Percentiles rank a stretch among this genome's conserved stretches.
Conservation (phyloP, 2,113 vertebrate genomes). For the Pogonocichla stellata region DNA sequence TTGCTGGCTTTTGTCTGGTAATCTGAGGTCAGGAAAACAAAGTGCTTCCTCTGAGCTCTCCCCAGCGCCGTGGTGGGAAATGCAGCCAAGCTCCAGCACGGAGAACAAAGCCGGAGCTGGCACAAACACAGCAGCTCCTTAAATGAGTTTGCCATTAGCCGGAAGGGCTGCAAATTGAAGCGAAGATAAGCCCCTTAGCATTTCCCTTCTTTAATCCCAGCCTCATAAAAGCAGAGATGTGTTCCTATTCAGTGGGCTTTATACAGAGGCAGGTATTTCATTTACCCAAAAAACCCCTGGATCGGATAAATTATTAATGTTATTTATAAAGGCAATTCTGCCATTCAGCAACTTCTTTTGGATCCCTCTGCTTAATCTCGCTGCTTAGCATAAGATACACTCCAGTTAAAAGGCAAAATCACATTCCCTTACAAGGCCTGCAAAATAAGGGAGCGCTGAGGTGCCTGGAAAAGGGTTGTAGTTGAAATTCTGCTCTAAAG, state of each 20-base stretch:
- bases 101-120: constrained; percentile 59
- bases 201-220: constrained; percentile 65
- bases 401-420: constrained; percentile 66
- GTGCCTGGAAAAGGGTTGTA: constrained; percentile 46
- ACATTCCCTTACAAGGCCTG: constrained; percentile 65
- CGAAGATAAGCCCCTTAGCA: constrained; percentile 67
- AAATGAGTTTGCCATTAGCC: constrained; percentile 68
- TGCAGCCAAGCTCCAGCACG: constrained; percentile 20
- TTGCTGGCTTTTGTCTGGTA: constrained; percentile 41
- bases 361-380: constrained; percentile 56
- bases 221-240: constrained; percentile 59
- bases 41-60: constrained; percentile 29
- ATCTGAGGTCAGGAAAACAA: constrained; percentile 60
- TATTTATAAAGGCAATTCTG: constrained; percentile 72
- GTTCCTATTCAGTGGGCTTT: constrained; percentile 68
- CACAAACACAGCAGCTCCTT: constrained; percentile 61
- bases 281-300: constrained; percentile 41
- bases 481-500: constrained; percentile 58
- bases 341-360: constrained; percentile 70
- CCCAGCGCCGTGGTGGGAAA: constrained; percentile 1
- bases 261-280: constrained; percentile 66
- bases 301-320: constrained; percentile 74
- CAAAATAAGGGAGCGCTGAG: constrained; percentile 27
- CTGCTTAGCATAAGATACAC: constrained; percentile 72
- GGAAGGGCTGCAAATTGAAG: constrained; percentile 69